phyloP scores from a whole-genome alignment of 2,797 vertebrate genomes.

The Falco concolor region DNA sequence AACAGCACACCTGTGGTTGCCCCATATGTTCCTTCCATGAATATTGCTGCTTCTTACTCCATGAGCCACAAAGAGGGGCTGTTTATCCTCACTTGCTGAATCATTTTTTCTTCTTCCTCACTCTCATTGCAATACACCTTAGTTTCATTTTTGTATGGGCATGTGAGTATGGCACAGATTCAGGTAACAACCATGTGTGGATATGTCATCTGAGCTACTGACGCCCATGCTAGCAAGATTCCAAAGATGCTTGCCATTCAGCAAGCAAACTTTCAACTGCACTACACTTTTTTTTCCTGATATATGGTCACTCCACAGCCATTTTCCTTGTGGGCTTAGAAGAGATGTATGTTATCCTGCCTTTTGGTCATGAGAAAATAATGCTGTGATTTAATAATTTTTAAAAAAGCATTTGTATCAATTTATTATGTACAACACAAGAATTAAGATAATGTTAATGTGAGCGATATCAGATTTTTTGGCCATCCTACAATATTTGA shows the following conservation, averaged over 20 bases:
- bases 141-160: background rate
- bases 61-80: background rate
- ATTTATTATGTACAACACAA: background rate
- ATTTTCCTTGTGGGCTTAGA: background rate
- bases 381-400: background rate
- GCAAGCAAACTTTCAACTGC: background rate
- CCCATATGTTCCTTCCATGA: background rate
- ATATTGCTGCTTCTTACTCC: background rate
- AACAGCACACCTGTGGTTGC: background rate
- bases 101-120: background rate
- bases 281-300: background rate
- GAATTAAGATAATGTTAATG: background rate
- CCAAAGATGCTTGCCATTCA: background rate
- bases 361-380: background rate
- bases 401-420: background rate
- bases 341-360: background rate
- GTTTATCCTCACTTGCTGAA: background rate
- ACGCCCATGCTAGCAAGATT: accelerated
- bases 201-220: background rate
- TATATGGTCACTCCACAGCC: background rate
- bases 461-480: background rate
- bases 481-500: background rate
- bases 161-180: background rate
- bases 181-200: background rate
- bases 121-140: background rate